Conservation (phyloP, 2,113 vertebrate genomes). For the Thunnus thynnus region DNA sequence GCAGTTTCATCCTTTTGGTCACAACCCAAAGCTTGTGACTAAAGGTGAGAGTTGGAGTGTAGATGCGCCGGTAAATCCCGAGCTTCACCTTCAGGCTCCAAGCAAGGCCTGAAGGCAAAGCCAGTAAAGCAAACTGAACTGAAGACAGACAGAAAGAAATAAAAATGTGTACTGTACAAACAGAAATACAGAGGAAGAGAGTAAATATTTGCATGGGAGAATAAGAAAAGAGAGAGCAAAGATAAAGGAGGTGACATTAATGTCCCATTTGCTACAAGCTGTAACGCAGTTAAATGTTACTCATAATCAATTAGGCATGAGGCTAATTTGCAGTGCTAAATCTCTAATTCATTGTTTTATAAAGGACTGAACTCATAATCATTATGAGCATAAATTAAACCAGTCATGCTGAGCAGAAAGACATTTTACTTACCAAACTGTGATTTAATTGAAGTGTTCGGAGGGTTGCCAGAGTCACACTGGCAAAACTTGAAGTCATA, state of each 20-base stretch:
- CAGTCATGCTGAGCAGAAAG: conserved; percentile 12
- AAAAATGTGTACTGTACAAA: background rate
- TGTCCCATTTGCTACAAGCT: conserved; percentile 33
- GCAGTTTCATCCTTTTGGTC: conserved; percentile 55
- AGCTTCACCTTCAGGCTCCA: conserved; percentile 24
- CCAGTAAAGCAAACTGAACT: background rate
- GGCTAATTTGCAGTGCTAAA: conserved; percentile 40
- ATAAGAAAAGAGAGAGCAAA: background rate
- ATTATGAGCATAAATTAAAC: conserved; percentile 29
- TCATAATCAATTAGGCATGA: conserved; percentile 54
- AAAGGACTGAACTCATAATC: conserved; percentile 29
- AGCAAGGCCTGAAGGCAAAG: conserved; percentile 17
- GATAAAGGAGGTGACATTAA: conserved; percentile 36
- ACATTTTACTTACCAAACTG: conserved; percentile 37
- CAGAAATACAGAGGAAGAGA: background rate
- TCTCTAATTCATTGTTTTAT: conserved; percentile 51
- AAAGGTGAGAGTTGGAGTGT: conserved; percentile 41
- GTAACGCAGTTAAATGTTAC: conserved; percentile 32
- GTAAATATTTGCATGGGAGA: background rate
- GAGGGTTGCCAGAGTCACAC: conserved; percentile 21
- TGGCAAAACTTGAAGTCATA: background rate
- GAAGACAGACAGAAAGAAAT: conserved; percentile 1
- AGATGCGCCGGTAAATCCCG: conserved; percentile 32
- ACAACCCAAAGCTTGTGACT: conserved; percentile 45
- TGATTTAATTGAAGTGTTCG: conserved; percentile 28